phyloP scores from a whole-genome alignment of 2,888 invertebrate species.

The Leptothorax acervorum region DNA sequence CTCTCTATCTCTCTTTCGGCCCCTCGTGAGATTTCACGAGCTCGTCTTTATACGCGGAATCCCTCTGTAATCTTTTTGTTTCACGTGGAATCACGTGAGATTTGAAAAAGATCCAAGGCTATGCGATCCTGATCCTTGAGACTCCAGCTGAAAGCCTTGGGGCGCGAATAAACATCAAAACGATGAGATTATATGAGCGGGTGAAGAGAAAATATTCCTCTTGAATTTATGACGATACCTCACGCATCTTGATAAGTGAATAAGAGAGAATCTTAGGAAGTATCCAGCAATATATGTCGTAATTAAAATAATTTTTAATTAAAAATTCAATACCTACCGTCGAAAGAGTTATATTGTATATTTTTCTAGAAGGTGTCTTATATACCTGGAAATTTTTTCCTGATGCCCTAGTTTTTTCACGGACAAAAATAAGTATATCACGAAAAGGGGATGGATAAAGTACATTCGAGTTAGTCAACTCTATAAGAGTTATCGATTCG shows the following conservation, averaged over 20 bases:
- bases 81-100: conserved; percentile 39
- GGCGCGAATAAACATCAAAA: conserved; percentile 48
- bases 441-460: not conserved
- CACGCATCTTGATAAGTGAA: not conserved
- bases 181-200: conserved; percentile 34
- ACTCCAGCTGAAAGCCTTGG: not conserved
- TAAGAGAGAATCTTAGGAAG: not conserved
- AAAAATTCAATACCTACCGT: too few species aligned
- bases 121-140: conserved; percentile 8
- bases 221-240: conserved; percentile 16
- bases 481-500: conserved; percentile 54
- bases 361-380: not conserved
- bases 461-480: conserved; percentile 32
- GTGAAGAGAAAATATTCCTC: conserved; percentile 10
- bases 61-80: conserved; percentile 27
- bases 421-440: not conserved
- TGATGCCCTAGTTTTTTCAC: not conserved
- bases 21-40: conserved; percentile 53
- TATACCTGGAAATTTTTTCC: not conserved
- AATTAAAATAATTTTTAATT: not conserved
- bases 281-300: not conserved
- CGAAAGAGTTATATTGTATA: not conserved
- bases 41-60: conserved; percentile 30
- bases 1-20: not conserved
- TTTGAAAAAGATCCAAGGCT: conserved; percentile 34